These are phyloP conservation scores for Arrhamphus sclerolepis DNA, from an alignment of 2,797 vertebrate genomes.

Conservation along the genomic window DNA sequence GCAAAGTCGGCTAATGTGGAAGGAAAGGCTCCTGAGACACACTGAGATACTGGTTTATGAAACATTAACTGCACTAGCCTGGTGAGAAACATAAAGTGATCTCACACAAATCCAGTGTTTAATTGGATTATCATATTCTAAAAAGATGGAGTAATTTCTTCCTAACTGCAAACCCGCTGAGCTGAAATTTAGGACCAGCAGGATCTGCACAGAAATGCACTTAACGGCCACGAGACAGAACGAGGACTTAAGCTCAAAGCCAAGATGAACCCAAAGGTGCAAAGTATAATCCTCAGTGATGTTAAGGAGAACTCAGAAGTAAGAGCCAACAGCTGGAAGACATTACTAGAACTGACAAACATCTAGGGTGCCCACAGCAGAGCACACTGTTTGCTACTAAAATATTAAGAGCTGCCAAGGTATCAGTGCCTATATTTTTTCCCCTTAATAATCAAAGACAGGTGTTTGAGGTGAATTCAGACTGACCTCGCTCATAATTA, in stretches of 20 bases:
- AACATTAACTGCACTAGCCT: conserved; percentile 49
- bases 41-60: conserved; percentile 38
- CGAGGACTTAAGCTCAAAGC: conserved; percentile 13
- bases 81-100: conserved; percentile 42
- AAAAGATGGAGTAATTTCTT: conserved; percentile 61
- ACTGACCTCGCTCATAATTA: background rate
- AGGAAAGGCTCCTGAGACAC: conserved; percentile 14
- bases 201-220: conserved; percentile 22
- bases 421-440: background rate
- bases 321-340: no score
- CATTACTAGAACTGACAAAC: no score
- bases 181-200: conserved; percentile 46
- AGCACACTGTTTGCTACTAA: no score
- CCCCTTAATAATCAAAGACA: background rate
- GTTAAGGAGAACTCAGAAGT: no score
- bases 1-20: conserved; percentile 26
- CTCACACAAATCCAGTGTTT: conserved; percentile 53
- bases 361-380: no score
- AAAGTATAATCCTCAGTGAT: no score
- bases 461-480: background rate
- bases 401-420: no score
- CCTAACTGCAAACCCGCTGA: conserved; percentile 61
- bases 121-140: conserved; percentile 66
- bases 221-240: conserved; percentile 17
- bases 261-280: no score